Evolutionary conservation across 2,888 invertebrate genomes (phyloP), one percentile per base, ranked within the genome.

Genomic region (Pomacea canaliculata): DNA sequence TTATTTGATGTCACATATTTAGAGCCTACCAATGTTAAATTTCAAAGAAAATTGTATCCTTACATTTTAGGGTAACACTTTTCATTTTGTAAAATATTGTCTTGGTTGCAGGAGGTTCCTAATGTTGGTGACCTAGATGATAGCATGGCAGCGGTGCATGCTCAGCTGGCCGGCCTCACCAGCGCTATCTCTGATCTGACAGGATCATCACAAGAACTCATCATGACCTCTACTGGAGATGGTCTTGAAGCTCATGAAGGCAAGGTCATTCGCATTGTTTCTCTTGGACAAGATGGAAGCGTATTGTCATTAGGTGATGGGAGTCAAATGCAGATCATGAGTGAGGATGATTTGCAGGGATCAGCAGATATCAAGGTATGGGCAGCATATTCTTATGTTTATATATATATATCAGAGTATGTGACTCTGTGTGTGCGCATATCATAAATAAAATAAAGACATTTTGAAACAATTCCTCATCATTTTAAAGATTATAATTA

Each of bases 221-320:
- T 77, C 62, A 77, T 79, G 76, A 77, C 78, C 37, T 77, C 78
- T 4, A 62, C 79, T 16, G 72, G 70, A 9, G 78, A 77, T 18
- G 72, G 68, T 13, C 72, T 81, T 68, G 79, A 79, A 19, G 76
- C 78, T 16, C 63, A 71, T 51, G 77, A 73, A 16, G 81, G 82
- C 27, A 81, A 82, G 59, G 79, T 82, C 48, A 83, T 87, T 48
- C 83, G 85, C 73, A 84, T 87, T 70, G 85, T 87, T 1, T 86
- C 83, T 12, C 81, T 86, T 49, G 83, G 83, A 65, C 84, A 84
- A 49, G 85, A 84, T 56, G 85, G 85, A n/a, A 78, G 76, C 27
- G 74, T 72, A 18, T 67, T 80, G 16, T 76, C 80, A 10, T 66
- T 80, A 7, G 70, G 74, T 59, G 80, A 80, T 59, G 75, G 76